These are phyloP conservation scores for Helogale parvula DNA, from an alignment of 2,113 vertebrate species.

Conservation along the genomic window DNA sequence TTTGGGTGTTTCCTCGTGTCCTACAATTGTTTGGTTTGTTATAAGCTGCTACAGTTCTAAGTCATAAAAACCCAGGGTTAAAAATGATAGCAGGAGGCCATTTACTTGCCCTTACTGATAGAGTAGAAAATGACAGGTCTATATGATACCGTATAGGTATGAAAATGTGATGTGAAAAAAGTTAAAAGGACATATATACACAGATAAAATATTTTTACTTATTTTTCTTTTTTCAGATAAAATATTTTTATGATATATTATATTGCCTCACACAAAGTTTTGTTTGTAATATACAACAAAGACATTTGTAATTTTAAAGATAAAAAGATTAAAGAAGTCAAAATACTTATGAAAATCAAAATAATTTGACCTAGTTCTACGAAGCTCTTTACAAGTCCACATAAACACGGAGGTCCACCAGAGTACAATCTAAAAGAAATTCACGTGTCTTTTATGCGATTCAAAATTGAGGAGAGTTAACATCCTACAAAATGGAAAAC, in stretches of 20 bases:
- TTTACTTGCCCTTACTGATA: constrained; percentile 29
- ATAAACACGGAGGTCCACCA: background rate
- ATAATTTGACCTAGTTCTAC: background rate
- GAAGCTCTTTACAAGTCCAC: background rate
- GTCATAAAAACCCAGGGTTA: constrained; percentile 57
- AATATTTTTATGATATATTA: constrained; percentile 50
- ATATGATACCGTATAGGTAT: background rate
- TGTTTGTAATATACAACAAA: constrained; percentile 37
- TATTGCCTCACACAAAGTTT: constrained; percentile 18
- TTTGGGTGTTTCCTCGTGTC: background rate
- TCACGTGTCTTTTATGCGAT: background rate
- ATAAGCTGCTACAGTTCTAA: constrained; percentile 34
- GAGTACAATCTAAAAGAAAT: background rate
- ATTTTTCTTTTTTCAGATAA: background rate
- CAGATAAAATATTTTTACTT: constrained; percentile 49
- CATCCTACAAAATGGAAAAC: background rate
- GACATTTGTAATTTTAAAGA: constrained; percentile 43
- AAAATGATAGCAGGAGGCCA: constrained; percentile 47
- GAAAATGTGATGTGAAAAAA: constrained; percentile 33
- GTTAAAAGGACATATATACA: background rate
- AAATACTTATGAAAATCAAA: constrained; percentile 30
- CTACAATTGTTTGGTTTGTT: constrained; percentile 44
- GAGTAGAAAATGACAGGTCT: background rate
- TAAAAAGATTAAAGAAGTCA: constrained; percentile 21
- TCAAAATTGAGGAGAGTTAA: constrained; percentile 32